Percentiles rank a stretch among this genome's conserved stretches.
These are phyloP conservation scores for Macquaria ambigua DNA, from an alignment of 2,113 vertebrate species.

Conservation along the genomic window DNA sequence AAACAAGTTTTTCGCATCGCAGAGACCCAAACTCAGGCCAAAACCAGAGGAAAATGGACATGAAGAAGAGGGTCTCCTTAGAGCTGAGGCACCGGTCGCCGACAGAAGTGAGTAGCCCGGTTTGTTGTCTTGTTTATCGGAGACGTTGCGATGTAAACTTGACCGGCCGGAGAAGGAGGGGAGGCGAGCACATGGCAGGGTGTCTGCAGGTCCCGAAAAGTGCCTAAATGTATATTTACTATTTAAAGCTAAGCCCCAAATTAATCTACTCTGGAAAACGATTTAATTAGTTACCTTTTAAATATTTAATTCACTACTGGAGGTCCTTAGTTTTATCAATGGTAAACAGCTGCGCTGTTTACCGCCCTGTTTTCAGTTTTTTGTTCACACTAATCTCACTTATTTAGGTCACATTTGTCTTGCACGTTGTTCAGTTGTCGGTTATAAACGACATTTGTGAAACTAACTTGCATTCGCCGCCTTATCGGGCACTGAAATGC, in stretches of 20 bases:
- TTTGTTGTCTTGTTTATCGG: slow-evolving; percentile 8
- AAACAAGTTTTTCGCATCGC: slow-evolving; percentile 47
- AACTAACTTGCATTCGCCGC: neutral
- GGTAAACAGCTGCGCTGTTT: slow-evolving; percentile 14
- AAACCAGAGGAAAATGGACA: slow-evolving; percentile 76
- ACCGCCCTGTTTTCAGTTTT: neutral
- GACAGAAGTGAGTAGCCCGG: slow-evolving; percentile 71
- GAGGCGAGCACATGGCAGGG: slow-evolving; percentile 75
- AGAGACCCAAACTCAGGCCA: slow-evolving; percentile 24
- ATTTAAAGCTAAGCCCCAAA: rapidly evolving
- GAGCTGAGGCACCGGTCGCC: slow-evolving; percentile 83
- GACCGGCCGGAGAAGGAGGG: slow-evolving; percentile 40
- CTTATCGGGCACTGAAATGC: neutral
- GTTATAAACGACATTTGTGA: too few species aligned
- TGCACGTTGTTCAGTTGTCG: too few species aligned
- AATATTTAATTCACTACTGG: rapidly evolving
- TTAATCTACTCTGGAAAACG: rapidly evolving
- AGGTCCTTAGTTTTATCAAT: too few species aligned
- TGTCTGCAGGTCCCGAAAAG: neutral
- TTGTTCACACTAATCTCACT: neutral
- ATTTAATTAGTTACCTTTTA: neutral
- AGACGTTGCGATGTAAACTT: slow-evolving; percentile 15
- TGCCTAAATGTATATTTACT: too few species aligned
- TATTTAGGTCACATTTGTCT: neutral
- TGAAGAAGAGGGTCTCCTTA: slow-evolving; percentile 80